These are phyloP conservation scores for Hololepta plana DNA, from an alignment of 2,888 invertebrate species.

Conservation along the genomic window DNA sequence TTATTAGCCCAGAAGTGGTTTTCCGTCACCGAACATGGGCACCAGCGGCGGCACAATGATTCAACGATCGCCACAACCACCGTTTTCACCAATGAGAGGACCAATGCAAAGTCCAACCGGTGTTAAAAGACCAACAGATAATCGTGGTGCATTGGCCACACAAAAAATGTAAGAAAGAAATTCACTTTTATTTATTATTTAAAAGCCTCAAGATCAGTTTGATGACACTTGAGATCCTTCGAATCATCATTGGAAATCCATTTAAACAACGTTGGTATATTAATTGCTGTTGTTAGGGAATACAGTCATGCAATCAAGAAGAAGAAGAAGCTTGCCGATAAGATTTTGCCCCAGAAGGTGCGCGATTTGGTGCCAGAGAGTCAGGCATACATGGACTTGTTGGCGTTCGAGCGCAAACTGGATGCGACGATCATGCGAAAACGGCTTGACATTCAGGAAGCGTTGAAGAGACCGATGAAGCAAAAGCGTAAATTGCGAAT, in stretches of 20 bases:
- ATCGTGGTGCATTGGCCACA: slow-evolving; percentile 38
- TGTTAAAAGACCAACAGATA: slow-evolving; percentile 42
- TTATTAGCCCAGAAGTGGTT: slow-evolving; percentile 40
- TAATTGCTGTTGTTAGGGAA: no score
- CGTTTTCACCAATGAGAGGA: slow-evolving; percentile 40
- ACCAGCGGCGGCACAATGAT: slow-evolving; percentile 35
- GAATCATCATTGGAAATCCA: no score
- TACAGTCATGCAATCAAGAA: slow-evolving; percentile 56
- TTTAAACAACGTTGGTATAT: no score
- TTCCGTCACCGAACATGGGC: slow-evolving; percentile 43
- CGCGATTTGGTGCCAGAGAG: slow-evolving; percentile 96
- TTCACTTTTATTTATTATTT: no score
- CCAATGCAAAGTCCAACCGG: slow-evolving; percentile 37
- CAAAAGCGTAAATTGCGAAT: slow-evolving; percentile 93
- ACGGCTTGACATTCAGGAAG: slow-evolving; percentile 93
- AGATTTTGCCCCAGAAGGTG: slow-evolving; percentile 90
- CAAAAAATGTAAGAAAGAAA: slow-evolving; percentile 44
- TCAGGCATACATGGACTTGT: slow-evolving; percentile 97
- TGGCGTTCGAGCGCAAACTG: slow-evolving; percentile 93
- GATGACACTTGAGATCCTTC: no score
- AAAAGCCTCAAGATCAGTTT: background rate
- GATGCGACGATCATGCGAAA: slow-evolving; percentile 98
- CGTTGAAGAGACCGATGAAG: slow-evolving; percentile 94
- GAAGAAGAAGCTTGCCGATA: slow-evolving; percentile 92
- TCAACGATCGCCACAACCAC: slow-evolving; percentile 34